phyloP scores from a whole-genome alignment of 1,140 invertebrate genomes.

The Drosophila kikkawai region DNA sequence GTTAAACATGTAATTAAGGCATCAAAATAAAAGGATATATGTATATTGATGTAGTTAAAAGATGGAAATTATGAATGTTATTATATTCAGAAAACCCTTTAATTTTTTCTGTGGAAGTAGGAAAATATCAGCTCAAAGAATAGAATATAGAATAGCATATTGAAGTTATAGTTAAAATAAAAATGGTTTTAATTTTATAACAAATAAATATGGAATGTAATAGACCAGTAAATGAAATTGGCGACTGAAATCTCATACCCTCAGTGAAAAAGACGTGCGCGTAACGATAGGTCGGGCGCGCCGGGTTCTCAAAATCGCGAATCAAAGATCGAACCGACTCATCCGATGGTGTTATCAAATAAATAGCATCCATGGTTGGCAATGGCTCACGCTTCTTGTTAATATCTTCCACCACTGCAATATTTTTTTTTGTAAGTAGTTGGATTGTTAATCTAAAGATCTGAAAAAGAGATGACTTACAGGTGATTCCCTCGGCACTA shows the following conservation, averaged over 20 bases:
- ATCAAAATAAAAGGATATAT: neutral
- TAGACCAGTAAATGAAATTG: neutral
- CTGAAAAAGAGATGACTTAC: neutral
- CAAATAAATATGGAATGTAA: neutral
- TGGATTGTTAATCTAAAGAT: neutral
- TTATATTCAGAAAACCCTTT: neutral
- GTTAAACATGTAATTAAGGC: neutral
- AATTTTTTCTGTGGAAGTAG: neutral
- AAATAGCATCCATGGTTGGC: conserved; percentile 98
- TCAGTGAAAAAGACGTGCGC: conserved; percentile 99
- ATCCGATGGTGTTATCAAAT: conserved; percentile 98
- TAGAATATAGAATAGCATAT: neutral
- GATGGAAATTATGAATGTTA: neutral
- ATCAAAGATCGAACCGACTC: conserved; percentile 96
- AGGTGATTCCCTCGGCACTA: conserved; percentile 98
- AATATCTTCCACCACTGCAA: conserved; percentile 96
- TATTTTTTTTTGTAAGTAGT: neutral
- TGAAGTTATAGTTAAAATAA: neutral
- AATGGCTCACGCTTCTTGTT: conserved; percentile 98
- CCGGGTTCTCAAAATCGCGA: conserved; percentile 96
- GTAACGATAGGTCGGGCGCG: conserved; percentile 94
- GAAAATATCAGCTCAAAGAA: neutral
- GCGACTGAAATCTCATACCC: conserved; percentile 70
- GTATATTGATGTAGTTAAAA: neutral
- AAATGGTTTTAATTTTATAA: neutral